Conservation (phyloP, 2,888 invertebrate genomes). For the Uloborus plumipes region DNA sequence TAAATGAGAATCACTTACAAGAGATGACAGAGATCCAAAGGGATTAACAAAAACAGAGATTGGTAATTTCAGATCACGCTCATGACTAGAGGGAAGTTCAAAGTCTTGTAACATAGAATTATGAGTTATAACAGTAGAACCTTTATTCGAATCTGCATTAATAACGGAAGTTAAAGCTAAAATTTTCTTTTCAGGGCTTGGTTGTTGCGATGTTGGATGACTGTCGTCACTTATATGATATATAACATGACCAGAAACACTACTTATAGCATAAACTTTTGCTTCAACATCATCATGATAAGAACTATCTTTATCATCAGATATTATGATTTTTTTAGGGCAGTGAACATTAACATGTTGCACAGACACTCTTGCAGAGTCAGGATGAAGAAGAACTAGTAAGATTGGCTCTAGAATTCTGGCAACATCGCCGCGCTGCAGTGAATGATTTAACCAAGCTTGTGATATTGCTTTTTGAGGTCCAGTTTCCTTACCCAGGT, state of each 20-base stretch:
- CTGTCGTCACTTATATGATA: conserved; percentile 72
- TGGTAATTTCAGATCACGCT: conserved; percentile 71
- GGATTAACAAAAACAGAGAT: conserved; percentile 80
- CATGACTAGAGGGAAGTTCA: conserved; percentile 74
- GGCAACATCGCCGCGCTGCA: conserved; percentile 83
- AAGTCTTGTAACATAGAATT: conserved; percentile 71
- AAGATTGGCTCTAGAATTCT: conserved; percentile 84
- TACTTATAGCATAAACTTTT: conserved; percentile 86
- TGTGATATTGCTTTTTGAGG: conserved; percentile 78
- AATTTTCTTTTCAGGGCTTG: conserved; percentile 73
- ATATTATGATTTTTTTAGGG: conserved; percentile 37
- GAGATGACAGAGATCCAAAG: conserved; percentile 72
- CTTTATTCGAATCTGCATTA: conserved; percentile 71
- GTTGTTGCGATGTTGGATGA: conserved; percentile 60
- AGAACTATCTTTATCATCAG: conserved; percentile 67
- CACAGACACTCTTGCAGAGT: conserved; percentile 86
- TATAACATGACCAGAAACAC: conserved; percentile 82
- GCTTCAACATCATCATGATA: conserved; percentile 70
- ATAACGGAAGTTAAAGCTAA: conserved; percentile 75
- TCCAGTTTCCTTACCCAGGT: conserved; percentile 76
- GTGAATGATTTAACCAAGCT: conserved; percentile 80
- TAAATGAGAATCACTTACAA: conserved; percentile 69
- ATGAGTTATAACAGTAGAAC: conserved; percentile 71
- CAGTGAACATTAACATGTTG: conserved; percentile 75
- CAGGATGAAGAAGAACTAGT: conserved; percentile 81